Percentiles rank a stretch among this genome's conserved stretches.
These are phyloP conservation scores for Nomia melanderi DNA, from an alignment of 1,140 invertebrate species.

Conservation along the genomic window DNA sequence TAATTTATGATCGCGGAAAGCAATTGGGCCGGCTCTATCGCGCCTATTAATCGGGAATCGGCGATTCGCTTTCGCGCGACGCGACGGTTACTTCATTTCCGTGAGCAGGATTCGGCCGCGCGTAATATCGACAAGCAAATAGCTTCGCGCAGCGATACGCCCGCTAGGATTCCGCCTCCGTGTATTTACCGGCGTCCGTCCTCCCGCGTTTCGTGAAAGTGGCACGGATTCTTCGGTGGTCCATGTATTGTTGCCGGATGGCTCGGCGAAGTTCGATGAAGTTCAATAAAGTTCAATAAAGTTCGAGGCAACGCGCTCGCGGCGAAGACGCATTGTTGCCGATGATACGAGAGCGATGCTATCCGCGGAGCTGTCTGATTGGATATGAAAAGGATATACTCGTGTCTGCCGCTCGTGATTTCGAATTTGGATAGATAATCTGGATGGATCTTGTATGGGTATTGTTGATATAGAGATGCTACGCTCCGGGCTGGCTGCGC, in stretches of 20 bases:
- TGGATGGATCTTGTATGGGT: neutral
- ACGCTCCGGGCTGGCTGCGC: too few relatives aligned
- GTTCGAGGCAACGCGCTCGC: constrained; percentile 70
- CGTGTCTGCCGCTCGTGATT: neutral
- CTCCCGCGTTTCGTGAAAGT: constrained; percentile 50
- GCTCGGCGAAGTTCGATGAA: constrained; percentile 67
- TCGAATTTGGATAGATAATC: neutral
- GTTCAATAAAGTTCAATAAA: constrained; percentile 47
- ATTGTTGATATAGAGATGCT: neutral
- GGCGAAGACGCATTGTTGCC: constrained; percentile 35
- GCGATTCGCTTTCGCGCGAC: constrained; percentile 25
- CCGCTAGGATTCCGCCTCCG: too few relatives aligned
- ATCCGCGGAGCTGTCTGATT: constrained; percentile 21
- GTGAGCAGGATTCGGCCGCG: constrained; percentile 15
- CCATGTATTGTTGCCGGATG: constrained; percentile 61
- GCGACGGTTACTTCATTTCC: constrained; percentile 30
- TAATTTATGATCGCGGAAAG: constrained; percentile 37
- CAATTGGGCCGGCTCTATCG: neutral
- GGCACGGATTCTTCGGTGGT: constrained; percentile 24
- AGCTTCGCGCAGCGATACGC: neutral
- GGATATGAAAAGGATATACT: neutral
- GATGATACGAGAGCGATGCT: constrained; percentile 13
- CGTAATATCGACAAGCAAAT: constrained; percentile 40
- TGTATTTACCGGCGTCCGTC: constrained; percentile 59
- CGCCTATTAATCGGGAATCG: constrained; percentile 35